Evolutionary conservation across 1,140 invertebrate species (phyloP), one percentile per base, ranked within the genome.

Genomic region (Sitophilus oryzae): DNA sequence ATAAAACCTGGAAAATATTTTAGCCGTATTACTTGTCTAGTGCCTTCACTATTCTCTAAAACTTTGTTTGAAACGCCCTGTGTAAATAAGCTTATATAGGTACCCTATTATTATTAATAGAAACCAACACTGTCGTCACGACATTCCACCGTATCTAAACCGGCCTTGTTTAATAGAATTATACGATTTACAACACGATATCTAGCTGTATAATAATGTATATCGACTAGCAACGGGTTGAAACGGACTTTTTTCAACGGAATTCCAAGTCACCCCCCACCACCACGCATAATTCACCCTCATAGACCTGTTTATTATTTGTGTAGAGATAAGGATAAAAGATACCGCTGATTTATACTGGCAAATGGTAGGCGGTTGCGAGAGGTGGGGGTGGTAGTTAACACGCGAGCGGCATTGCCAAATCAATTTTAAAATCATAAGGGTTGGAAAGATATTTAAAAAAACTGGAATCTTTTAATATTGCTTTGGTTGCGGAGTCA

Each of bases 221-320:
- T n/a, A n/a, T n/a, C n/a, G n/a, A n/a, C n/a, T n/a, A n/a, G n/a
- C n/a, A n/a, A n/a, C n/a, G n/a, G n/a, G n/a, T n/a, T n/a, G n/a
- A n/a, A n/a, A n/a, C 57, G 58, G 35, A 34, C 21, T 61, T 63
- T 60, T 62, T 56, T 46, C 34, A 34, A 41, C 37, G 53, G 46
- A 59, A 58, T 54, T 53, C 51, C 50, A 53, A 59, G 52, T n/a
- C n/a, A n/a, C n/a, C n/a, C 58, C 51, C 58, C 52, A 54, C 44
- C 41, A 60, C 52, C 58, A 61, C 59, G 60, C 61, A 63, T 63
- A 63, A 57, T 50, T 59, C 54, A 54, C 44, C 22, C 51, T 58
- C 50, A 59, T 61, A 65, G 63, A 63, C 59, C 63, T 61, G 63
- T 65, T 65, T 65, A 65, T 65, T 65, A 65, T 65, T 63, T 65